A percentile compares a stretch with the other conserved stretches of the same genome.
Evolutionary conservation across 2,797 vertebrate species (phyloP).

Genomic region (Artibeus lituratus): DNA sequence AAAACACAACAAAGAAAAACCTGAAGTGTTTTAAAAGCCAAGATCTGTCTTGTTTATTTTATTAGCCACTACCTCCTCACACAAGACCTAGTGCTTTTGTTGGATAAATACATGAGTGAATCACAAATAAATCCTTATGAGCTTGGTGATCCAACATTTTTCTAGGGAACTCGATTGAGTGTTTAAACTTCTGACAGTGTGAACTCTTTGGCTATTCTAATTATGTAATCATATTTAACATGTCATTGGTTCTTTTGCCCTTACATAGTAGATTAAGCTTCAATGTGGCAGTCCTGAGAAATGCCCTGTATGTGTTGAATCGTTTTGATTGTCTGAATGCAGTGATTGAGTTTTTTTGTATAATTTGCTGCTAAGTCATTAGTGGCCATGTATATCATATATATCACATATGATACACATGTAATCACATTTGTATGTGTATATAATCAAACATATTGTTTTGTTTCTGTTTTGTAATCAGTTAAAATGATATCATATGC

Average conservation of each 20-base stretch:
- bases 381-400: not conserved
- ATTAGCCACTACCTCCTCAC: not conserved
- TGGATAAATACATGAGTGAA: not conserved
- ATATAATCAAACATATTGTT: not conserved
- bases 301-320: not conserved
- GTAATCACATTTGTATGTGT: not conserved
- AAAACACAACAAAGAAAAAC: not conserved
- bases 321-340: not conserved
- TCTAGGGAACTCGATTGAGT: not conserved
- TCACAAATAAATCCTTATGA: not conserved
- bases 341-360: not conserved
- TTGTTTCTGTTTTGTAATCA: not conserved
- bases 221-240: not conserved
- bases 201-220: not conserved
- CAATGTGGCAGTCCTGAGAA: not conserved
- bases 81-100: not conserved
- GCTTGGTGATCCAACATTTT: not conserved
- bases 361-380: not conserved
- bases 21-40: not conserved
- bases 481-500: not conserved
- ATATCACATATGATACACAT: not conserved
- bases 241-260: not conserved
- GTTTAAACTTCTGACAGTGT: not conserved
- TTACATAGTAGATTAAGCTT: not conserved
- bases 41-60: not conserved